Conservation (phyloP, 1,140 invertebrate genomes). For the Euwallacea similis region DNA sequence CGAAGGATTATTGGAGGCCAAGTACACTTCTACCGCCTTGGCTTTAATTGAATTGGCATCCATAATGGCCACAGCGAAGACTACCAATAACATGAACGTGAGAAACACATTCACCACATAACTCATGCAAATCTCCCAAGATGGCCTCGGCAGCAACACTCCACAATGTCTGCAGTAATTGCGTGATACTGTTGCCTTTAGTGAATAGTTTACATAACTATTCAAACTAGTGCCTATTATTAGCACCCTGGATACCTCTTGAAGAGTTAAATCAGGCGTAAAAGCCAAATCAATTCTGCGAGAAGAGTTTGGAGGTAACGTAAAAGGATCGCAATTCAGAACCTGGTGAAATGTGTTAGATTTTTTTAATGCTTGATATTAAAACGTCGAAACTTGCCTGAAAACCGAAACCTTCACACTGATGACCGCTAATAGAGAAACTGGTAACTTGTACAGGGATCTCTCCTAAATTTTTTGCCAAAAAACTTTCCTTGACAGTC, state of each 20-base stretch:
- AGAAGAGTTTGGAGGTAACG: conserved; percentile 79
- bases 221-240: conserved; percentile 63
- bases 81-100: conserved; percentile 65
- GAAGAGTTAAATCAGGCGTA: conserved; percentile 89
- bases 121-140: conserved; percentile 77
- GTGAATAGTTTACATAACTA: conserved; percentile 67
- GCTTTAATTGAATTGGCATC: conserved; percentile 74
- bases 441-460: conserved; percentile 74
- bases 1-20: conserved; percentile 52
- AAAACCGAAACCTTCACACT: conserved; percentile 85
- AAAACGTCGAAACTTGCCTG: conserved; percentile 37
- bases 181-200: conserved; percentile 80
- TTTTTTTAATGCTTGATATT: conserved; percentile 1
- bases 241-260: conserved; percentile 70
- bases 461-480: conserved; percentile 86
- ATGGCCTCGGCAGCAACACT: conserved; percentile 71
- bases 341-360: conserved; percentile 33
- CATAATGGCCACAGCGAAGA: conserved; percentile 70
- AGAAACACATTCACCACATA: conserved; percentile 68
- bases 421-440: conserved; percentile 74
- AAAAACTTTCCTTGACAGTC: conserved; percentile 81
- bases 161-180: conserved; percentile 75
- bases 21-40: conserved; percentile 45
- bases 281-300: conserved; percentile 88
- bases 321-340: conserved; percentile 81